Conservation (phyloP, 2,113 vertebrate species). For the Xyliphius kryptos region DNA sequence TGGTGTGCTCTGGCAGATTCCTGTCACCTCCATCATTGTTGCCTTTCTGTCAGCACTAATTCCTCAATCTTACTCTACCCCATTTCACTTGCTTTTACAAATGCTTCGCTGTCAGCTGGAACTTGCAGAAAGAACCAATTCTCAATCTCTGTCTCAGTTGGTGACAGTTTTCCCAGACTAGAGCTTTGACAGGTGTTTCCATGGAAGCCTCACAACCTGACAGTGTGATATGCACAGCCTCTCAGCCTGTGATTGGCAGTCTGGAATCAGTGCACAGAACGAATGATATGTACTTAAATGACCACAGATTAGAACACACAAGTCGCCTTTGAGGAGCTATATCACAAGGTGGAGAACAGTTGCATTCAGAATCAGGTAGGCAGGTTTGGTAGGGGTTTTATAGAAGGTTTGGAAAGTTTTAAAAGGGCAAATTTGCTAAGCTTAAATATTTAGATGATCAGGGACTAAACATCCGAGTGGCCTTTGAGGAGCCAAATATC, state of each 20-base stretch:
- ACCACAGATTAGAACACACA: too few relatives aligned
- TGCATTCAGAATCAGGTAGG: too few relatives aligned
- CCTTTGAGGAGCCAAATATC: not conserved
- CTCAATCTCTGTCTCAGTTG: conserved; percentile 26
- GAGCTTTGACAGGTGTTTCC: conserved; percentile 30
- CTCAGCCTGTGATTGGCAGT: conserved; percentile 16
- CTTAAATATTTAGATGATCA: not conserved
- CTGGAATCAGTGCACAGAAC: conserved; percentile 24
- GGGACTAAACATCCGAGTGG: not conserved
- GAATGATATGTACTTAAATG: too few relatives aligned
- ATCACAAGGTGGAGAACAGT: too few relatives aligned
- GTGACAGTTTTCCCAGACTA: not conserved
- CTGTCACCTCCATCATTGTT: conserved; percentile 7
- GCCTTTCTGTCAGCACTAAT: conserved; percentile 2
- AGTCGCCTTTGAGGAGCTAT: too few relatives aligned
- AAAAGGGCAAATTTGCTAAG: too few relatives aligned
- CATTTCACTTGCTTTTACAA: conserved; percentile 8
- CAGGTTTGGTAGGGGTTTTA: too few relatives aligned
- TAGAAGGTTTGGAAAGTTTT: too few relatives aligned
- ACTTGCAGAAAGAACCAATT: conserved; percentile 3
- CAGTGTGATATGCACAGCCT: conserved; percentile 14
- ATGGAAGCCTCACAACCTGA: conserved; percentile 41
- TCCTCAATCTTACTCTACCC: conserved; percentile 1
- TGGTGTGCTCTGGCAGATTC: not conserved
- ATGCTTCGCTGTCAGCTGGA: conserved; percentile 17